Base-by-base conservation (phyloP, 2,113 vertebrate genomes). In the Halichoeres trimaculatus region DNA sequence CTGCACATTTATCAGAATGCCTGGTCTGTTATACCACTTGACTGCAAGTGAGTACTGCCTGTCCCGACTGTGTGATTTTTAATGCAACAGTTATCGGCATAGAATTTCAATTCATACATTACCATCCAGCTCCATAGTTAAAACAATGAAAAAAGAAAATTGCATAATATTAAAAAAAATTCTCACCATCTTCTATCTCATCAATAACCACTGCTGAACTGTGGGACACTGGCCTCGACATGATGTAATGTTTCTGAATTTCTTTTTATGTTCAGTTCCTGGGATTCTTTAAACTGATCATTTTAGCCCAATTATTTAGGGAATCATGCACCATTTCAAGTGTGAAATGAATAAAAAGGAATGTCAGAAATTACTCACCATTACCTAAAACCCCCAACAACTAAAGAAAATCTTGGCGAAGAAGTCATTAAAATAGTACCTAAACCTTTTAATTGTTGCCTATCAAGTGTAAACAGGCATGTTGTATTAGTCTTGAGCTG, bases 41-140 rank as follows among this genome's bases (percentile, higher is more conserved):
- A 17, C 4, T 12, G 8, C 22, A 1, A 51, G 20, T 10, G 12
- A 72, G 57, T 48, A 34, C 26, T 50, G 26, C 19, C 47, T 38
- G 17, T 45, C 19, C 45, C 43, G 14, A 64, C 52, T 40, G 36
- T 59, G 26, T 43, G 26, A 67, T 17, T 23, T 35, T 20, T 10
- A 30, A 30, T 66, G 36, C 55, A 10, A 68, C 40, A 26, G 35
- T 10, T 24, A 1, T 17, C 41, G 22, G 13, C 41, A 43, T 12
- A 10, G 16, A 19, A 51, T 53, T 62, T 73, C 14, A 35, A 35
- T 23, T 69, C 8, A 56, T 51, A 13, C 12, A 35, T 8, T 19
- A 40, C 58, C 23, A 61, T 23, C 35, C 30, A n/a, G 35, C 50
- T 70, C 63, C 5, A 58, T 36, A 20, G 24, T 50, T 26, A 62